Conservation (phyloP, 2,113 vertebrate genomes). For the Bettongia penicillata region DNA sequence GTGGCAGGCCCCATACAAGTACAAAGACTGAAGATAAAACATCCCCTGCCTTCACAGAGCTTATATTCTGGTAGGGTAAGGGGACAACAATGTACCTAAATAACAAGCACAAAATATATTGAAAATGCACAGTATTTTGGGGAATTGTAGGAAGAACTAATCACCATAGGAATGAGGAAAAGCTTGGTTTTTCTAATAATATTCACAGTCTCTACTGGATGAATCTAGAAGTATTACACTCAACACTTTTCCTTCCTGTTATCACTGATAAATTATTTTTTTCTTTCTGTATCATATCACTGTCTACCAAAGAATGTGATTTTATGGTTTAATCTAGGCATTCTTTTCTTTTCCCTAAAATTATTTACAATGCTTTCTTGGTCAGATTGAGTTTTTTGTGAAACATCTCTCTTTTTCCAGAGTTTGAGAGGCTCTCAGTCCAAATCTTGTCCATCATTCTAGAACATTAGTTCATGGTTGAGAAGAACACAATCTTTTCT, state of each 20-base stretch:
- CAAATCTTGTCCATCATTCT: neutral
- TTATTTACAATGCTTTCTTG: neutral
- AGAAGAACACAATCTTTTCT: neutral
- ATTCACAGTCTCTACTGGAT: neutral
- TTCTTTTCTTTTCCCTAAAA: neutral
- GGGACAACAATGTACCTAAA: neutral
- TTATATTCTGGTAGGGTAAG: neutral
- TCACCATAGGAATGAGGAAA: neutral
- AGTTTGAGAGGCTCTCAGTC: neutral
- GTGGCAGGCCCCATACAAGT: too few species aligned
- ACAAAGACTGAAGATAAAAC: neutral
- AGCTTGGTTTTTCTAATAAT: neutral
- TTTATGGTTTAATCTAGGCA: neutral
- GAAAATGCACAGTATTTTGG: neutral
- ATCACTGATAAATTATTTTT: neutral
- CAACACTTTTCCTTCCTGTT: neutral
- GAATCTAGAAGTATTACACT: neutral
- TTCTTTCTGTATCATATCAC: neutral
- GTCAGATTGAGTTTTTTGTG: neutral
- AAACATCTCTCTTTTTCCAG: neutral
- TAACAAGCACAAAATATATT: neutral
- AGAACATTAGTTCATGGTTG: neutral
- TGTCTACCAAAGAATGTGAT: neutral
- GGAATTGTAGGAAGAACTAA: neutral
- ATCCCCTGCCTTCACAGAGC: neutral